Conservation (phyloP, 1,140 invertebrate genomes). For the Cydia pomonella region DNA sequence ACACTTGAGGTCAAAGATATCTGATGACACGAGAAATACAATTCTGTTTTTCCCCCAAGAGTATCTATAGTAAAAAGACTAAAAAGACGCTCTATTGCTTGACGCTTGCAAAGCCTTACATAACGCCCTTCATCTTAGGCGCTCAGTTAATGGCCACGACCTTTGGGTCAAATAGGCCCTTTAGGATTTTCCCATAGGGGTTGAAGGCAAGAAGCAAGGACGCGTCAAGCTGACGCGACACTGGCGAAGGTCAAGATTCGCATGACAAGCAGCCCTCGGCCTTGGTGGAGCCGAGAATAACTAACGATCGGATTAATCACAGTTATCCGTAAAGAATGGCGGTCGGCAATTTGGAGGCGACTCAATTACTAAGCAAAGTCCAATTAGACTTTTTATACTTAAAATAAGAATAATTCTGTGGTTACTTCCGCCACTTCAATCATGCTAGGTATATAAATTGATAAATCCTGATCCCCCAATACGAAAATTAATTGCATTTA, state of each 20-base stretch:
- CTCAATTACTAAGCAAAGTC: not conserved
- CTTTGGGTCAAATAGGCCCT: constrained; percentile 14
- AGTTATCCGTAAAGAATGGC: constrained; percentile 6
- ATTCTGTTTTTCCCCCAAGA: not conserved
- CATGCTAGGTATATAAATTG: too few species aligned
- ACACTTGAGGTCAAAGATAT: constrained; percentile 8
- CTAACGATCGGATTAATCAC: constrained; percentile 24
- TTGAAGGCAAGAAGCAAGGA: constrained; percentile 24
- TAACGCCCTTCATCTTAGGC: constrained; percentile 18
- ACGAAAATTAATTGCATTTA: too few species aligned
- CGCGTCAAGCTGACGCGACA: constrained; percentile 10
- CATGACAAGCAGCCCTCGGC: constrained; percentile 15
- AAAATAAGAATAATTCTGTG: not conserved
- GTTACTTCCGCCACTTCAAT: too few species aligned
- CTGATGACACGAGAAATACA: not conserved
- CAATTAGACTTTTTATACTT: not conserved
- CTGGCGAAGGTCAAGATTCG: constrained; percentile 25
- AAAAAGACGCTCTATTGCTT: too few species aligned
- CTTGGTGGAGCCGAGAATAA: constrained; percentile 21
- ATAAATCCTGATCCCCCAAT: too few species aligned
- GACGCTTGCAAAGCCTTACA: not conserved
- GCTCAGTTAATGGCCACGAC: constrained; percentile 12
- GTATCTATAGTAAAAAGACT: not conserved
- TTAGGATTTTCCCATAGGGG: not conserved
- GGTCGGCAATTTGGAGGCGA: not conserved